Conservation (phyloP, 2,888 invertebrate genomes). For the Stenichneumon culpator region DNA sequence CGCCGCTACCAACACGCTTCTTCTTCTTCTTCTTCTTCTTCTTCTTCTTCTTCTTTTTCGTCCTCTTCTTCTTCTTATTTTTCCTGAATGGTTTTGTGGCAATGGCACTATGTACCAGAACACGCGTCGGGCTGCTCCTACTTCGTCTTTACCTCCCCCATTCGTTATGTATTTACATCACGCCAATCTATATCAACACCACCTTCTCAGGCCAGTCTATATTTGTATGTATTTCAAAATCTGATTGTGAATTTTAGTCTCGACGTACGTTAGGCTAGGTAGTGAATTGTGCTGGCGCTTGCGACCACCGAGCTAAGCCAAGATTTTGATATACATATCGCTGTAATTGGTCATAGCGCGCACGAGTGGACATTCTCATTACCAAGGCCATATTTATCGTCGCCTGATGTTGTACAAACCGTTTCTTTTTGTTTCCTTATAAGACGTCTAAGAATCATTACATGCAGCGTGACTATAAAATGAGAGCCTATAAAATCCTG, state of each 20-base stretch:
- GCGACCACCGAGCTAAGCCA: slow-evolving; percentile 1
- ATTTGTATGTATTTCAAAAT: not conserved
- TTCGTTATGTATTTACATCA: not conserved
- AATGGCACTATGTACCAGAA: too few species aligned
- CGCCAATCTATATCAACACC: not conserved
- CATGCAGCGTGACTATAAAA: not conserved
- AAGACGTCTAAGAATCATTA: not conserved
- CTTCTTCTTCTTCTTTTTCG: not conserved
- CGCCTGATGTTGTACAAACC: not conserved
- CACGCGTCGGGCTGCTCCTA: not conserved
- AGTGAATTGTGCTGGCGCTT: not conserved
- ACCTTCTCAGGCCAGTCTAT: not conserved
- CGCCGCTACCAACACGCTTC: slow-evolving; percentile 7
- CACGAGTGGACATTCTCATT: slow-evolving; percentile 44
- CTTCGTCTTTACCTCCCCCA: slow-evolving; percentile 2
- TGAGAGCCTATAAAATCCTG: not conserved
- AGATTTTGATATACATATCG: slow-evolving; percentile 20
- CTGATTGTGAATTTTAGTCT: not conserved
- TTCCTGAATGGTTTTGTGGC: too few species aligned
- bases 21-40: not conserved
- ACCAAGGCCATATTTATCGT: slow-evolving; percentile 24
- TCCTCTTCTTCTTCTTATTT: not conserved
- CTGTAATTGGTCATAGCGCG: slow-evolving; percentile 3
- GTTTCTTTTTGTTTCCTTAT: not conserved
- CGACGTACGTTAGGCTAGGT: slow-evolving; percentile 3